Base-by-base conservation (phyloP, 2,113 vertebrate species). In the Paralichthys olivaceus region DNA sequence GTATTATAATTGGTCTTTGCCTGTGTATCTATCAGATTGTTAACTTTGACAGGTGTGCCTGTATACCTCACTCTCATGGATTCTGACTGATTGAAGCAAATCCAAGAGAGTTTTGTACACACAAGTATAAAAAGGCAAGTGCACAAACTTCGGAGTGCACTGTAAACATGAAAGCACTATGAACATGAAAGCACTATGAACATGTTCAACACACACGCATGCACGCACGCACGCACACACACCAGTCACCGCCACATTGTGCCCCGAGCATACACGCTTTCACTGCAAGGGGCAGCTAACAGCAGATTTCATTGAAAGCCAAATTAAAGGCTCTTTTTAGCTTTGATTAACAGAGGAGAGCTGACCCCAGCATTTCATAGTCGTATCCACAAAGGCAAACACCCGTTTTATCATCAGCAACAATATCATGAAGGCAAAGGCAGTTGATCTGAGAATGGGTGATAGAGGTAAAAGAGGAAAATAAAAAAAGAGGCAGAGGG, bases 1-100 rank as follows among this genome's bases (percentile, higher is more conserved):
- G 87, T 79, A 15, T 67, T 84, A 77, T 89, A 90, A 94, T 85
- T 90, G 88, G 70, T 85, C 85, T 80, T 79, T 72, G 75, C 73
- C 65, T 66, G 86, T 88, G 81, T 87, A 60, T 89, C 86, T 81
- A 64, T 59, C 32, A 37, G 83, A 89, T 65, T 80, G 83, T 84
- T 89, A 90, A 81, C 77, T 71, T 78, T 71, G 89, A 88, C 86
- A 91, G 79, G 62, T 62, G 57, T 56, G 75, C 81, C 78, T 59
- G 56, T 58, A 60, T 19, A 74, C 79, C 53, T 80, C 51, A 6
- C 74, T 69, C 80, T 85, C 87, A 93, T 90, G 84, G 80, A 89
- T 73, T 83, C 84, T 80, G 81, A 92, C 72, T 85, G 91, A 92
- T 67, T 81, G 90, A 86, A 85, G 53, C 83, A 53, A 80, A 72